Base-by-base conservation (phyloP, 2,888 invertebrate genomes). In the Tortricodes alternella region DNA sequence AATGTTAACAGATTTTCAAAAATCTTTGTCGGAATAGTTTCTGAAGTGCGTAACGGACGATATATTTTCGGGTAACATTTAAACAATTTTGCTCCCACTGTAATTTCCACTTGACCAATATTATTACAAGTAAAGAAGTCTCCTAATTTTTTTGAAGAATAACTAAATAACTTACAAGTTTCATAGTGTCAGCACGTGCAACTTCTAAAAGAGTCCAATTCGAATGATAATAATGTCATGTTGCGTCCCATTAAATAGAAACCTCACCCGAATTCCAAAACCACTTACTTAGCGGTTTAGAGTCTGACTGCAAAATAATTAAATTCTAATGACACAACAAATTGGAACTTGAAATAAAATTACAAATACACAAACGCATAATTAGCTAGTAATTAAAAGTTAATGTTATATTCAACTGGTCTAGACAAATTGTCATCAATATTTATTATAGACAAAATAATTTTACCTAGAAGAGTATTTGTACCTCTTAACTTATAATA, bases 291-390 rank as follows among this genome's bases (percentile, higher is more conserved):
- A 27, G 8, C 27, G 8, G n/a, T 24, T 24, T 9, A 8, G 2
- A n/a, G n/a, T n/a, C n/a, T 29, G 29, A 4, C 3, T 29, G n/a
- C 6, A 7, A 2, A 7, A 34, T 39, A 39, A 23, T 53, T 46
- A 46, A 53, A 46, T 37, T 23, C 11, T 19, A 27, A 52, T 52
- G 18, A 46, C 29, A 44, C 35, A 11, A 27, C 19, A 37, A 46
- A 16, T 32, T 2, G 5, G 15, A 60, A 64, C 61, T 39, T 49
- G 58, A 56, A 39, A 50, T 46, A 46, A 41, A 11, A 32, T 41
- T 13, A 11, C 37, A 46, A 37, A 37, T 44, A 52, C 8, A 3
- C 3, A 3, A 6, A 46, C 2, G 18, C 4, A 9, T 43, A 24
- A 43, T 43, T 23, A 24, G 2, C 3, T 7, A 23, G 16, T 18